Evolutionary conservation across 2,888 invertebrate species (phyloP), one percentile per base, ranked within the genome.

Genomic region (Agrotis exclamationis): DNA sequence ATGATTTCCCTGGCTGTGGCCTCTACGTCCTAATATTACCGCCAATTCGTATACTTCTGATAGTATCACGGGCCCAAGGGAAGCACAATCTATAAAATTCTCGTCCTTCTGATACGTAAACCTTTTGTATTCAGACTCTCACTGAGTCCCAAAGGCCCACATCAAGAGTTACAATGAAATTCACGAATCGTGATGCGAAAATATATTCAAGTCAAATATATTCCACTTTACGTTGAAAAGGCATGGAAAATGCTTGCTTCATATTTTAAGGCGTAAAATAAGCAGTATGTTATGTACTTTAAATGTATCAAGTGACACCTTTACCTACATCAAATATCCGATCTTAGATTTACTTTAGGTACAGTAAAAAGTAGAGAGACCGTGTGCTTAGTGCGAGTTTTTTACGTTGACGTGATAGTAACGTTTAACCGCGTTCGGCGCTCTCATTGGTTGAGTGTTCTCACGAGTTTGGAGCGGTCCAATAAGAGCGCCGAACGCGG

Each of bases 31-130:
- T 65, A 70, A 70, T 66, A 64, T 58, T 78, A 67, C 67, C 39
- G 6, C 47, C 50, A 53, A 65, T 72, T 69, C 68, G 74, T 81
- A 69, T 62, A 65, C 60, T 70, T 78, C 74, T 75, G 75, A 84
- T 85, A 74, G 74, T 74, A 73, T 76, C 60, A 82, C 74, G 73
- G 70, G 84, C 90, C 87, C 90, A 22, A 45, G 89, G 87, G 91
- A 85, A 80, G 72, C 81, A 79, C 86, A 88, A 91, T 90, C 87
- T 90, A 90, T 90, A 89, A 90, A 91, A 90, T 87, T 86, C 85
- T 82, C 82, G 86, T 83, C 84, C 86, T 86, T 79, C 83, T 86
- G 85, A 89, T 90, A 86, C 82, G 86, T 85, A 89, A 86, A 88
- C 85, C 89, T 87, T 90, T 91, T 90, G 87, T 90, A 83, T 86